Conservation (phyloP, 92 coral and sea anemone species). For the Epizoanthus illoricatus region DNA sequence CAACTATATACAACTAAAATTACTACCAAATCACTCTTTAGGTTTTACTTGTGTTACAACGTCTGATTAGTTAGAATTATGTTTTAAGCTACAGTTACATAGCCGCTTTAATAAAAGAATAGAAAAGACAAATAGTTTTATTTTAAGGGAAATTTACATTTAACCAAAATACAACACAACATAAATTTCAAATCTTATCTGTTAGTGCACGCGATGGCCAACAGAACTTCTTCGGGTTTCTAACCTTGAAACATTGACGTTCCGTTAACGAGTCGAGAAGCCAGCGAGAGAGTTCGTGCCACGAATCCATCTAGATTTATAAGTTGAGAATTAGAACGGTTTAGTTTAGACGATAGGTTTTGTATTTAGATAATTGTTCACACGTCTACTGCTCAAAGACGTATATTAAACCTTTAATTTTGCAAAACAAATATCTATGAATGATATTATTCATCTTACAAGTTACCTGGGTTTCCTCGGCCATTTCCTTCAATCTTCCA, state of each 20-base stretch:
- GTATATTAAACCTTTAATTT: conserved; percentile 8
- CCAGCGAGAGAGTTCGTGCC: conserved; percentile 93
- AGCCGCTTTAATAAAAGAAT: not conserved
- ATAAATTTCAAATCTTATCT: conserved; percentile 28
- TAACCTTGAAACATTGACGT: conserved; percentile 94
- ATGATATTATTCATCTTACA: not conserved
- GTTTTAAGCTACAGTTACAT: not conserved
- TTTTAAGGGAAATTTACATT: not conserved
- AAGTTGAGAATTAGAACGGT: conserved; percentile 37
- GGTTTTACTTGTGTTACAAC: not conserved
- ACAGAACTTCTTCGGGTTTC: conserved; percentile 24
- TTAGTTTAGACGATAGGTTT: not conserved
- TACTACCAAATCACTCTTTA: not conserved
- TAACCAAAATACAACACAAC: conserved; percentile 6
- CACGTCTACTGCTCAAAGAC: not conserved
- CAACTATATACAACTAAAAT: not conserved
- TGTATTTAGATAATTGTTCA: conserved; percentile 10
- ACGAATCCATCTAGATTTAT: conserved; percentile 79
- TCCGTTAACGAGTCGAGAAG: conserved; percentile 85
- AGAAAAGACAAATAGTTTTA: not conserved
- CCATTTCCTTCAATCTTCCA: conserved; percentile 6
- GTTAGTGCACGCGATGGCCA: conserved; percentile 19
- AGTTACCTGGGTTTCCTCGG: conserved; percentile 28
- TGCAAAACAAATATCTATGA: conserved; percentile 1
- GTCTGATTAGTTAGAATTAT: not conserved